Conservation (phyloP, 2,797 vertebrate species). For the Muscicapa comitata region DNA sequence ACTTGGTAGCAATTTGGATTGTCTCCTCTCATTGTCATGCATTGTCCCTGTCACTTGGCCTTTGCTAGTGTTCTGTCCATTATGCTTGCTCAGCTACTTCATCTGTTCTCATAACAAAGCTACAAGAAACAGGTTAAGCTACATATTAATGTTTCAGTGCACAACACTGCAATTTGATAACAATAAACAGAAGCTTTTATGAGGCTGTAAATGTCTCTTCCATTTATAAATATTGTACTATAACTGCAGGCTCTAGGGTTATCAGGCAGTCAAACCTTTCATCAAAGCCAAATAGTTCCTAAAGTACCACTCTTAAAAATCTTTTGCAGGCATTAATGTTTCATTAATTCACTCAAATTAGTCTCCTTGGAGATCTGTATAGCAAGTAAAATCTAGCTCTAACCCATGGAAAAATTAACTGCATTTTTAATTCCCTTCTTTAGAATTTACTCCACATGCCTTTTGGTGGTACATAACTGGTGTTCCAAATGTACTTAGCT, state of each 20-base stretch:
- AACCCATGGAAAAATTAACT: conserved; percentile 19
- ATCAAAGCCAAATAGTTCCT: conserved; percentile 65
- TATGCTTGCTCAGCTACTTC: background rate
- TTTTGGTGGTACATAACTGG: background rate
- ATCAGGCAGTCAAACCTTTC: conserved; percentile 58
- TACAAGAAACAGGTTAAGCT: conserved; percentile 36
- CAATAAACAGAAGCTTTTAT: conserved; percentile 64
- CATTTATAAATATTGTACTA: conserved; percentile 66
- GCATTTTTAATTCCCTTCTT: conserved; percentile 36
- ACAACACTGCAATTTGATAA: conserved; percentile 49
- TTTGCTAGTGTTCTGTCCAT: background rate
- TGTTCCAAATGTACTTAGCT: background rate
- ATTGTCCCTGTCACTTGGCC: background rate
- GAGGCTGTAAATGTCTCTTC: conserved; percentile 60
- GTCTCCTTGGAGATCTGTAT: conserved; percentile 36
- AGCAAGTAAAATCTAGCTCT: conserved; percentile 20
- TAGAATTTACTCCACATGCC: background rate
- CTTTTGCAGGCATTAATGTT: conserved; percentile 62
- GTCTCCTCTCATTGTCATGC: background rate
- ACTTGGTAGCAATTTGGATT: background rate
- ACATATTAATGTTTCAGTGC: conserved; percentile 51
- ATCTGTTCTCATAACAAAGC: background rate
- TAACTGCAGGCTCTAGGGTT: conserved; percentile 58
- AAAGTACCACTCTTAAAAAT: conserved; percentile 59
- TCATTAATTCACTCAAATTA: conserved; percentile 51